Base-by-base conservation (phyloP, 2,888 invertebrate genomes). In the Ochlodes sylvanus region DNA sequence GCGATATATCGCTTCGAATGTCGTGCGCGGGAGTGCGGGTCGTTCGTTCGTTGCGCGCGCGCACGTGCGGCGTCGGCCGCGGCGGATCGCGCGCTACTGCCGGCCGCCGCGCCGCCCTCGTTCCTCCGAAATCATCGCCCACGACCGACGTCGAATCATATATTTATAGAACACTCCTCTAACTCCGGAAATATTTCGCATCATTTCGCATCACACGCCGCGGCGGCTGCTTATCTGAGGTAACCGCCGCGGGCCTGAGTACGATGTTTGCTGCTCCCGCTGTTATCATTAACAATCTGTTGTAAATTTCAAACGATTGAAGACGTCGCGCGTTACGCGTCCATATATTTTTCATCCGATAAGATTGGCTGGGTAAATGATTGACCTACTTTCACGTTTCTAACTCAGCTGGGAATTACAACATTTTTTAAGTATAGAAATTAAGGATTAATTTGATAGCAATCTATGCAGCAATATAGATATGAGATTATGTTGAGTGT, bases 181-280 rank as follows among this genome's bases (percentile, higher is more conserved):
- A 89, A 93, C 92, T 92, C 92, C 92, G 93, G 93, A 93, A 92
- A 93, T 92, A 92, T 92, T 93, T 93, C 90, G 93, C 93, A 90
- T 91, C 89, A 90, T 89, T 93, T 92, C 89, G 93, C 92, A 90
- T 88, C 85, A 85, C 87, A 88, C 82, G 85, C 86, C 77, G 83
- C 79, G 75, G 80, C 80, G 73, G 81, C 79, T 83, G 83, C 84
- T 89, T 90, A 87, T 88, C 90, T 86, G 81, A 87, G 86, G 85
- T 86, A 88, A 88, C 77, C 74, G 74, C 61, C 74, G 74, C 69
- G 52, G 15, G 63, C 70, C 65, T 58, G 56, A 69, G 69, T 68
- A 71, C 70, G 70, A 73, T 57, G 62, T 65, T 63, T 47, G 7
- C 55, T 38, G 61, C 69, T 52, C 62, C 15, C 15, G 19, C 55